A percentile compares a stretch with the other conserved stretches of the same genome.
Conservation (phyloP, 2,113 vertebrate species). For the Malaclemys terrapin region DNA sequence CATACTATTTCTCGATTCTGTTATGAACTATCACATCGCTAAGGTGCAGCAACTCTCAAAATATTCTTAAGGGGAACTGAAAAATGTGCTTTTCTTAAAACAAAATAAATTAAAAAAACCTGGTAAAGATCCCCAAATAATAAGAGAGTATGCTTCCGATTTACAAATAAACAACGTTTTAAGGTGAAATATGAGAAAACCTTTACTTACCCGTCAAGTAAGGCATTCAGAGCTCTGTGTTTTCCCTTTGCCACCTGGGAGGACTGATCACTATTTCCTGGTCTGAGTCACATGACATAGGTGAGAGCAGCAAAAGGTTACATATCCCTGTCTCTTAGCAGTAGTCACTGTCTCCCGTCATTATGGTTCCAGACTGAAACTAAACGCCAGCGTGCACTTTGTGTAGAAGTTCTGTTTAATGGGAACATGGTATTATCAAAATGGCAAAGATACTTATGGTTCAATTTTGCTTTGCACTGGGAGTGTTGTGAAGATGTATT, state of each 20-base stretch:
- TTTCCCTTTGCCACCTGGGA: background rate
- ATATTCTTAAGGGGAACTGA: constrained; percentile 62
- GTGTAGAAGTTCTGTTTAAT: background rate
- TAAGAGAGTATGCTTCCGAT: background rate
- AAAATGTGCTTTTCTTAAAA: constrained; percentile 18
- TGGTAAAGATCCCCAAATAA: background rate
- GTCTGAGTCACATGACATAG: fast-evolving
- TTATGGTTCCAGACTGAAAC: background rate
- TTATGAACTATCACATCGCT: constrained; percentile 73
- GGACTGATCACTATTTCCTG: fast-evolving
- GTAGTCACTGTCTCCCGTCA: fast-evolving
- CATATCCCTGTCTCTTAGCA: fast-evolving
- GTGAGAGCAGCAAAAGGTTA: fast-evolving
- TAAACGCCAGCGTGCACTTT: background rate
- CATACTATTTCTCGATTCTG: constrained; percentile 65
- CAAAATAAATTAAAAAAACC: background rate
- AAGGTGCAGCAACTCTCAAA: constrained; percentile 62
- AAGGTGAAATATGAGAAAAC: background rate
- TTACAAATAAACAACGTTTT: background rate
- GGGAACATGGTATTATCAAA: background rate
- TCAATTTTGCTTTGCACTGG: background rate
- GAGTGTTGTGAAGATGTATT: fast-evolving
- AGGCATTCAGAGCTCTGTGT: background rate
- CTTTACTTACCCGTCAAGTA: background rate
- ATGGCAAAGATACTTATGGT: fast-evolving